Conservation (phyloP, 2,888 invertebrate genomes). For the Chelonus formosanus region DNA sequence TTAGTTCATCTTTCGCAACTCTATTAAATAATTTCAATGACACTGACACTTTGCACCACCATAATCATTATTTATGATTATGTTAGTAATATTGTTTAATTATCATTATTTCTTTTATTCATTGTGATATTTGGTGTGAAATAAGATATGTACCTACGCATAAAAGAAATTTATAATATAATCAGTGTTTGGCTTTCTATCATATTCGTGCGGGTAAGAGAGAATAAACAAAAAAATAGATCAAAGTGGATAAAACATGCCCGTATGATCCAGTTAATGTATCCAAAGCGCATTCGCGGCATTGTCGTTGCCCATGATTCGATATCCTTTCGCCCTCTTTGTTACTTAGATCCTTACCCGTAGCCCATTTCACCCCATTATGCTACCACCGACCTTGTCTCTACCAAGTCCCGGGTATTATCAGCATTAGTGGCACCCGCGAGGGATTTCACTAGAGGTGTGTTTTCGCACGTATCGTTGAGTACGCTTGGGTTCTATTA, state of each 20-base stretch:
- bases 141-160: too few relatives aligned
- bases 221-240: slow-evolving; percentile 3
- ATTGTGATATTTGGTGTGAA: too few relatives aligned
- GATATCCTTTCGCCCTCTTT: slow-evolving; percentile 19
- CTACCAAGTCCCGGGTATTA: slow-evolving; percentile 43
- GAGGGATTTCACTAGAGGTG: slow-evolving; percentile 33
- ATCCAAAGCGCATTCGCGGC: slow-evolving; percentile 40
- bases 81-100: too few relatives aligned
- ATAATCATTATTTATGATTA: too few relatives aligned
- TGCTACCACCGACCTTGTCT: slow-evolving; percentile 42
- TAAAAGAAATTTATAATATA: neutral
- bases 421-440: slow-evolving; percentile 42
- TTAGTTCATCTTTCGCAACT: neutral
- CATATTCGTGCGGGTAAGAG: slow-evolving; percentile 20
- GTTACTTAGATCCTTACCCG: slow-evolving; percentile 26
- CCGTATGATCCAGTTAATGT: slow-evolving; percentile 47
- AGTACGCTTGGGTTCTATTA: slow-evolving; percentile 27
- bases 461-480: slow-evolving; percentile 42
- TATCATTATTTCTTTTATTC: too few relatives aligned
- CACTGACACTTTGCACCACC: too few relatives aligned
- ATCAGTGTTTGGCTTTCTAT: neutral
- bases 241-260: slow-evolving; percentile 31
- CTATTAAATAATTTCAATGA: neutral
- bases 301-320: slow-evolving; percentile 37
- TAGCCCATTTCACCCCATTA: slow-evolving; percentile 41